Evolutionary conservation across 2,113 vertebrate genomes (phyloP).

Genomic region (Cavia aperea): DNA sequence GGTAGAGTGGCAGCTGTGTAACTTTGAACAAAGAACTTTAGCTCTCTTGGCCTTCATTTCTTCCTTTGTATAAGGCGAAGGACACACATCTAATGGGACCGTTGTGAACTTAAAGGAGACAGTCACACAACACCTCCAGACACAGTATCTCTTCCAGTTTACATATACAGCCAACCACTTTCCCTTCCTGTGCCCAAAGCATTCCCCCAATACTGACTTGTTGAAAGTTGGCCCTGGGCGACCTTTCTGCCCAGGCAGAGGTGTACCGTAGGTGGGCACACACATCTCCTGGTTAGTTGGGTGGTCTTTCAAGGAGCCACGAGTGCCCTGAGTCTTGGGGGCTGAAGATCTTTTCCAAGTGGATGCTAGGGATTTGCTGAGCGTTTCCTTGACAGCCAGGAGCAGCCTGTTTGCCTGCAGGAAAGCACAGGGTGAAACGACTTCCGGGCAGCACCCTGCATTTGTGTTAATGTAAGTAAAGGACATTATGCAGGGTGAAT

Average conservation of each 20-base stretch:
- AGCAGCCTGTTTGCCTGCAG: neutral
- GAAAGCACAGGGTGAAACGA: neutral
- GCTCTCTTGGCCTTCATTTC: neutral
- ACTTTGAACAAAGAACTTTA: neutral
- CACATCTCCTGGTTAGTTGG: neutral
- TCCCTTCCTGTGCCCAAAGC: neutral
- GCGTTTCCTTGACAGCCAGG: neutral
- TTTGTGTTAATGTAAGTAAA: neutral
- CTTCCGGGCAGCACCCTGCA: neutral
- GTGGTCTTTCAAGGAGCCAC: neutral
- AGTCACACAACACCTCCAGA: neutral
- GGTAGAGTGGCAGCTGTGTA: neutral
- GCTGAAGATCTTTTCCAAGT: neutral
- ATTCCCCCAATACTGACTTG: neutral
- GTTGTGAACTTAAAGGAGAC: neutral
- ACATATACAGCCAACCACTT: neutral
- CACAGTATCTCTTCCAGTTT: neutral
- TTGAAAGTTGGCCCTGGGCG: neutral
- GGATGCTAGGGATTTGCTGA: neutral
- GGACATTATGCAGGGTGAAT: neutral
- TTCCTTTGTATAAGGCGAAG: neutral
- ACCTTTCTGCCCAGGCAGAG: neutral
- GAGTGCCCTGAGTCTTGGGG: neutral
- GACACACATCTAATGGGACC: neutral
- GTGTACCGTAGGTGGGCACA: neutral